These are phyloP conservation scores for Deroplatys truncata DNA, from an alignment of 2,888 invertebrate species.

Conservation along the genomic window DNA sequence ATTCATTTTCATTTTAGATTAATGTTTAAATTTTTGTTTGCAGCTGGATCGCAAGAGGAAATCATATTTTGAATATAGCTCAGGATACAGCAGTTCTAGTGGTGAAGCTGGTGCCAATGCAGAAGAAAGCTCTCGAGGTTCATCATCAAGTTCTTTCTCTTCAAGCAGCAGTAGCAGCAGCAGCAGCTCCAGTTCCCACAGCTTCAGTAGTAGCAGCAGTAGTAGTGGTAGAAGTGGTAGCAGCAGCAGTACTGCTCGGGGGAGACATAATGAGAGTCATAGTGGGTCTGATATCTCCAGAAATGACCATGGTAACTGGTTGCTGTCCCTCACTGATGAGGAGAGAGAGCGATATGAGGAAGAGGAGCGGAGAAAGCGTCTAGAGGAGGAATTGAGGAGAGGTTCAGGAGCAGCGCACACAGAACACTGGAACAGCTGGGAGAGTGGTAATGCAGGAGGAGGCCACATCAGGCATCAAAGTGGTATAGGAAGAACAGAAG, in stretches of 20 bases:
- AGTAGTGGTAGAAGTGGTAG: constrained; percentile 19
- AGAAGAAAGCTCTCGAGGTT: not conserved
- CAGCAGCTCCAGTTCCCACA: constrained; percentile 3
- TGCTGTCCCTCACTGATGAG: constrained; percentile 33
- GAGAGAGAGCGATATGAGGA: constrained; percentile 30
- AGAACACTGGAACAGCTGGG: not conserved
- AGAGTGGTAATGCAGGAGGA: not conserved
- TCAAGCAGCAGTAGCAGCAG: not conserved
- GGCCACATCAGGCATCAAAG: not conserved
- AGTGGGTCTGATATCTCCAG: constrained; percentile 41
- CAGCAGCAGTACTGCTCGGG: not conserved
- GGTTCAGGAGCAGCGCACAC: not conserved
- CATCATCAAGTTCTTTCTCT: constrained; percentile 6
- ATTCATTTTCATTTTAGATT: too few species aligned
- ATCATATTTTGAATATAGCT: not conserved
- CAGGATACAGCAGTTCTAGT: not conserved
- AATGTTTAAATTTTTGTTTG: not conserved
- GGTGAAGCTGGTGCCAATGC: not conserved
- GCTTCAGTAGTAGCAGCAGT: constrained; percentile 29
- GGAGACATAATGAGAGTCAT: not conserved
- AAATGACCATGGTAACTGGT: not conserved
- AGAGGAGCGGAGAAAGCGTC: constrained; percentile 18
- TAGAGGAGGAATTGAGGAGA: not conserved
- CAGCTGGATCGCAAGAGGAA: constrained; percentile 13
- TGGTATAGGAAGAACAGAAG: not conserved